Percentiles rank a stretch among this genome's conserved stretches.
Evolutionary conservation across 2,888 invertebrate genomes (phyloP).

Genomic region (Scrobipalpa costella): DNA sequence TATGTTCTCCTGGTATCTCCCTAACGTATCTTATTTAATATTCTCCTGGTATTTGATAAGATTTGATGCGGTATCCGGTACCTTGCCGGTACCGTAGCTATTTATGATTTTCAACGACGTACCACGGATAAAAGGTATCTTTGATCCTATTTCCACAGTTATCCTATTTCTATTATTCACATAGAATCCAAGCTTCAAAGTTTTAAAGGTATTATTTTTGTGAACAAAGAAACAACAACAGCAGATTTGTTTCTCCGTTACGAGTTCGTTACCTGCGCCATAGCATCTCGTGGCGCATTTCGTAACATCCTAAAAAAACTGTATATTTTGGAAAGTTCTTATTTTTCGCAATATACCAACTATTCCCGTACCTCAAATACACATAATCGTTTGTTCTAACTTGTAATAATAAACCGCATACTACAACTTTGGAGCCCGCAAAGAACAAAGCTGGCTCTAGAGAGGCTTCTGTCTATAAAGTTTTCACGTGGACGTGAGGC

Average conservation of each 20-base stretch:
- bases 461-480: conserved; percentile 28
- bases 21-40: conserved; percentile 28
- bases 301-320: background rate
- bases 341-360: background rate
- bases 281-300: conserved; percentile 2
- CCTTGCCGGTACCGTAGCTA: background rate
- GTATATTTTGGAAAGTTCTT: background rate
- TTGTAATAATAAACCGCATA: conserved; percentile 57
- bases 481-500: conserved; percentile 24
- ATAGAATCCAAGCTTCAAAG: no score
- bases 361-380: conserved; percentile 41
- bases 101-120: background rate
- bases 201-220: no score
- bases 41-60: conserved; percentile 19
- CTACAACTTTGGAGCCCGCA: conserved; percentile 49
- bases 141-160: no score
- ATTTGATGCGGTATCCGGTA: conserved; percentile 6
- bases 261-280: background rate
- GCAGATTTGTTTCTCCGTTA: no score
- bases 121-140: no score
- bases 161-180: no score
- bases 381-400: conserved; percentile 55
- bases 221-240: no score
- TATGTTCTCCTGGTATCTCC: conserved; percentile 31
- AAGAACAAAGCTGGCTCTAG: conserved; percentile 34